Evolutionary conservation across 2,113 vertebrate genomes (phyloP).

Genomic region (Puffinus mauretanicus): DNA sequence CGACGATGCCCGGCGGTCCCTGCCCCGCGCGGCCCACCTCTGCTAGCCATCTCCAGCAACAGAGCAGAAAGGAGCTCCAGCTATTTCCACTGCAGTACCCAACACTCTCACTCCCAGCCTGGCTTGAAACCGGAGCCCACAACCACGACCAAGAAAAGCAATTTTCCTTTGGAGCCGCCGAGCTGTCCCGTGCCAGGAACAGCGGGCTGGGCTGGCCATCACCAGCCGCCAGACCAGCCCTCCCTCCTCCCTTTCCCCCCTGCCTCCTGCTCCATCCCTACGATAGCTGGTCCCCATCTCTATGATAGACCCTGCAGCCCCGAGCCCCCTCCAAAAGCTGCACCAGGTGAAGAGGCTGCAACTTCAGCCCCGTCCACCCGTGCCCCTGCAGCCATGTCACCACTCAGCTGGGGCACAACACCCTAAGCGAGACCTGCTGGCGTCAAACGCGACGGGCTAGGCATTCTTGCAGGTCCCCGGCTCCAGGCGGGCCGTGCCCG

Average conservation of each 20-base stretch:
- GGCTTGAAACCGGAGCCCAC: neutral
- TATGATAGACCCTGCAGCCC: fast-evolving
- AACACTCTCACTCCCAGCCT: neutral
- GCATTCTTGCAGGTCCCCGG: neutral
- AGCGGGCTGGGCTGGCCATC: neutral
- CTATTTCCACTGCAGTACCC: conserved; percentile 41
- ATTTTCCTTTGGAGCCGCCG: conserved; percentile 9
- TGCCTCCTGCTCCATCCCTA: neutral
- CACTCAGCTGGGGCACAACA: neutral
- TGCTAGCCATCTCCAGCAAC: neutral
- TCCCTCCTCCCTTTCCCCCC: neutral
- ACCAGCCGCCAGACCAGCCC: neutral
- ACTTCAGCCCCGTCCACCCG: neutral
- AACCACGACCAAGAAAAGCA: neutral
- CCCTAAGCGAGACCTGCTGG: neutral
- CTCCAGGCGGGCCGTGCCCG: neutral
- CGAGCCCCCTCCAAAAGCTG: neutral
- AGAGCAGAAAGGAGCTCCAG: neutral
- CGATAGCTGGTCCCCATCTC: neutral
- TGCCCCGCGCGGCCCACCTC: neutral
- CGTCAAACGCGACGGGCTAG: fast-evolving
- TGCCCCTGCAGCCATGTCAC: fast-evolving
- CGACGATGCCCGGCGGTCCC: neutral
- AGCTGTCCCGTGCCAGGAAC: conserved; percentile 9
- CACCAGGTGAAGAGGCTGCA: neutral